phyloP scores from a whole-genome alignment of 2,888 invertebrate genomes.

The Cheilosia vulpina region DNA sequence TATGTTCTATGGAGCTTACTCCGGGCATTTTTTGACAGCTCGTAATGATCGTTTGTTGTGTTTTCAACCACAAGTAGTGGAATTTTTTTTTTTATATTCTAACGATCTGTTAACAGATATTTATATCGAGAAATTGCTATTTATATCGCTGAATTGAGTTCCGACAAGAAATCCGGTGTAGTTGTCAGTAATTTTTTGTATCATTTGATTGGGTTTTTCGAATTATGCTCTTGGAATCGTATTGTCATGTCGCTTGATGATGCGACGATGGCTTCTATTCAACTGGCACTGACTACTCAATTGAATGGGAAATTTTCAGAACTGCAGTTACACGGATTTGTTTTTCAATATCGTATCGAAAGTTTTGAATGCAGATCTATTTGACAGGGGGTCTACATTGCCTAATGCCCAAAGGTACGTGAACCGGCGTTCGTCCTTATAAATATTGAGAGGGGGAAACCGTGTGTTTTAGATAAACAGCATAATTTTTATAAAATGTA shows the following conservation, averaged over 20 bases:
- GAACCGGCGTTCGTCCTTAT: too few species aligned
- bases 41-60: conserved; percentile 33
- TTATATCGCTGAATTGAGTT: not conserved
- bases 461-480: too few species aligned
- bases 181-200: not conserved
- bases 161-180: not conserved
- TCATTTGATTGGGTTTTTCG: not conserved
- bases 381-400: too few species aligned
- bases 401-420: too few species aligned
- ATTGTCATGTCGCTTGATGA: not conserved
- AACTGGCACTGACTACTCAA: too few species aligned
- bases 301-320: too few species aligned
- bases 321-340: too few species aligned
- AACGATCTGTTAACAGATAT: not conserved
- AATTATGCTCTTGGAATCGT: not conserved
- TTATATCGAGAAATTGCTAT: not conserved
- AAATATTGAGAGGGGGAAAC: too few species aligned
- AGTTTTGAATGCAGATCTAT: too few species aligned
- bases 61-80: conserved; percentile 14
- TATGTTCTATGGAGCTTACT: conserved; percentile 30
- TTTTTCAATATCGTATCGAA: too few species aligned
- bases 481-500: too few species aligned
- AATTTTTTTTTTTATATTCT: not conserved
- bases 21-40: conserved; percentile 45
- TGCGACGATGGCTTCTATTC: too few species aligned